Conservation (phyloP, 2,888 invertebrate species). For the Orthosia cruda region DNA sequence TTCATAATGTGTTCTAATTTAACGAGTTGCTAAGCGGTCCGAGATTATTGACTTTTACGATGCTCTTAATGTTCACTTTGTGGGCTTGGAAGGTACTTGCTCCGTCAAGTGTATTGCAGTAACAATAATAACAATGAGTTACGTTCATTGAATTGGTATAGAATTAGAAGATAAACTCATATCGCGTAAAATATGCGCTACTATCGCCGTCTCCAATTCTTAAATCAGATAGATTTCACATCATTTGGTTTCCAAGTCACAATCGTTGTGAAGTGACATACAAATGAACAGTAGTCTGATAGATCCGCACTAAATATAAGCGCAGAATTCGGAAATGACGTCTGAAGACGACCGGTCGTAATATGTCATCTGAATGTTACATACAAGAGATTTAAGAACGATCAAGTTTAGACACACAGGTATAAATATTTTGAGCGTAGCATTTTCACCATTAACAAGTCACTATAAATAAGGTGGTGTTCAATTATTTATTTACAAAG, state of each 20-base stretch:
- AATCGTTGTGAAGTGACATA: not conserved
- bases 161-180: not conserved
- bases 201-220: not conserved
- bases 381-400: slow-evolving; percentile 6
- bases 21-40: slow-evolving; percentile 46
- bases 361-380: slow-evolving; percentile 8
- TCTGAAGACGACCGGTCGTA: slow-evolving; percentile 11
- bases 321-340: slow-evolving; percentile 49
- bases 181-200: not conserved
- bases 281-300: slow-evolving; percentile 18
- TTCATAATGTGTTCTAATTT: slow-evolving; percentile 55
- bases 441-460: not conserved
- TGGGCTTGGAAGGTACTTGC: not conserved
- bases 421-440: not conserved
- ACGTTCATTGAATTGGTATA: not conserved
- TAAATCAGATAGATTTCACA: not conserved
- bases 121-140: slow-evolving; percentile 1
- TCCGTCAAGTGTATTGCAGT: not conserved
- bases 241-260: not conserved
- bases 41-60: slow-evolving; percentile 27
- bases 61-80: slow-evolving; percentile 26
- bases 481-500: not conserved
- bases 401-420: slow-evolving; percentile 4
- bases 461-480: not conserved
- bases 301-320: slow-evolving; percentile 38